Evolutionary conservation across 2,797 vertebrate species (phyloP).

Genomic region (Chaetodon trifasciatus): DNA sequence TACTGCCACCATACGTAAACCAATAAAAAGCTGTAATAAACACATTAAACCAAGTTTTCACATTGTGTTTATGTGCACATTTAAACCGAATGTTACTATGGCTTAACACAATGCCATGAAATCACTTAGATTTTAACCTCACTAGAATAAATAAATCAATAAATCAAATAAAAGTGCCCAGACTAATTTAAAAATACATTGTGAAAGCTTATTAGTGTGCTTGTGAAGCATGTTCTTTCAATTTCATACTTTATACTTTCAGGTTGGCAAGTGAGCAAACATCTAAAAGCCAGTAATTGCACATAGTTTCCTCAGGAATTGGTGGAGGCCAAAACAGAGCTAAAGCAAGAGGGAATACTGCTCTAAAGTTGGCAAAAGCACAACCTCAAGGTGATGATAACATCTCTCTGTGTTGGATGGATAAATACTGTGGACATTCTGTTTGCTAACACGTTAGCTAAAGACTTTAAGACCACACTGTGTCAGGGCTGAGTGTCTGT

Average conservation of each 20-base stretch:
- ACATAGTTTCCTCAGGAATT: too few species aligned
- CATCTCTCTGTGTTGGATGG: background rate
- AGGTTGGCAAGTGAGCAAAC: background rate
- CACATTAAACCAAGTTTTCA: background rate
- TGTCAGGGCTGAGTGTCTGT: background rate
- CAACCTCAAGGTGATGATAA: background rate
- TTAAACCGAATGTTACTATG: background rate
- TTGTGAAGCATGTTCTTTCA: background rate
- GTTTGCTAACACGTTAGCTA: background rate
- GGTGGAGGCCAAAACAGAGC: constrained; percentile 17
- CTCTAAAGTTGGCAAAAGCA: background rate
- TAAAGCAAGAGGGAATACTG: background rate
- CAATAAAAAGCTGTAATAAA: constrained; percentile 10
- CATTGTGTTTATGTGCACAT: background rate
- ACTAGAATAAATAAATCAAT: background rate
- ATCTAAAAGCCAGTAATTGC: background rate
- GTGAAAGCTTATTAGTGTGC: background rate
- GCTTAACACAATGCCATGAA: background rate
- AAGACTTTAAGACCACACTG: background rate
- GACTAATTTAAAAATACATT: background rate
- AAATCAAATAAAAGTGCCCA: background rate
- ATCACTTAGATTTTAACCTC: background rate
- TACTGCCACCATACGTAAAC: background rate
- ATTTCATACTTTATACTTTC: background rate
- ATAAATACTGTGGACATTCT: background rate